Conservation (phyloP, 2,797 vertebrate genomes). For the Artibeus lituratus region DNA sequence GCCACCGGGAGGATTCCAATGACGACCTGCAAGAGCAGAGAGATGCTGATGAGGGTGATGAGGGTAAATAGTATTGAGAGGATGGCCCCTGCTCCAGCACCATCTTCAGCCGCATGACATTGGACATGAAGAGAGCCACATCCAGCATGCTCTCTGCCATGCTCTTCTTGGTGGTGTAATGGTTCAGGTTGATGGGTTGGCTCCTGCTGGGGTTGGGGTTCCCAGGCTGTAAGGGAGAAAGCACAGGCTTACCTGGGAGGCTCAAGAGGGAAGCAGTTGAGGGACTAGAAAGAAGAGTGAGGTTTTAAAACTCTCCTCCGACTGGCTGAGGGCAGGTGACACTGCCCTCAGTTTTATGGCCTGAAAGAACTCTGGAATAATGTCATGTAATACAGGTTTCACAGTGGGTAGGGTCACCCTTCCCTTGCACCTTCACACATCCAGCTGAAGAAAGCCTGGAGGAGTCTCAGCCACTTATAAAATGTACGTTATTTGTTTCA, state of each 20-base stretch:
- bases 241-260: neutral
- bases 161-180: slow-evolving; percentile 94
- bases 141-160: slow-evolving; percentile 95
- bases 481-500: neutral
- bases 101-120: slow-evolving; percentile 91
- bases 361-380: neutral
- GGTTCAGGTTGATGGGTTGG: slow-evolving; percentile 89
- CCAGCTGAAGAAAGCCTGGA: neutral
- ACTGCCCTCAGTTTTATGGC: neutral
- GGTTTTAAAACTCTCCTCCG: neutral
- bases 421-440: neutral
- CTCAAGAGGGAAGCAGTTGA: neutral
- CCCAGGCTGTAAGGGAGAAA: slow-evolving; percentile 47
- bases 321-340: neutral
- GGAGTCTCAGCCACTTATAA: neutral
- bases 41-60: slow-evolving; percentile 91
- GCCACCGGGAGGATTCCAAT: slow-evolving; percentile 91
- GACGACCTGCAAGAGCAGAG: slow-evolving; percentile 90
- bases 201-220: slow-evolving; percentile 67
- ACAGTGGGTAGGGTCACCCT: fast-evolving
- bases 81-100: slow-evolving; percentile 91
- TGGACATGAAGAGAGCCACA: slow-evolving; percentile 93
- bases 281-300: neutral
- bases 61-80: slow-evolving; percentile 90
- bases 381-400: neutral